A percentile compares a stretch with the other conserved stretches of the same genome.
These are phyloP conservation scores for Hassar affinis DNA, from an alignment of 2,113 vertebrate species.

Conservation along the genomic window DNA sequence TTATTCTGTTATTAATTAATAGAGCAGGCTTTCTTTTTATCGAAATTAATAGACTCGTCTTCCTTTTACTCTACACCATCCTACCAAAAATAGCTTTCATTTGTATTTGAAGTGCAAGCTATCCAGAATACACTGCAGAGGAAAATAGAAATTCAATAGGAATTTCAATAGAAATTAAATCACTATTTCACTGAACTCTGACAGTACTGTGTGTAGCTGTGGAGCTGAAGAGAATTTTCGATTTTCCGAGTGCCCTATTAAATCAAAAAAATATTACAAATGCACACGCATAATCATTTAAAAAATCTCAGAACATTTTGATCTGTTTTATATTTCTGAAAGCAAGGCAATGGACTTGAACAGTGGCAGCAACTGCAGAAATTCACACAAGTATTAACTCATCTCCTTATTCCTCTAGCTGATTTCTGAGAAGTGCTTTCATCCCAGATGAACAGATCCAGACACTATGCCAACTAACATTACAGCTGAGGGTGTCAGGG, in stretches of 20 bases:
- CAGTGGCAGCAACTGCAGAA: background rate
- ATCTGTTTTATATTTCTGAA: slow-evolving; percentile 14
- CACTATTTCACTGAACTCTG: background rate
- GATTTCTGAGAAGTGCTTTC: slow-evolving; percentile 22
- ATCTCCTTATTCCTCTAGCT: slow-evolving; percentile 14
- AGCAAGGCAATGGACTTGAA: slow-evolving; percentile 5
- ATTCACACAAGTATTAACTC: slow-evolving; percentile 1
- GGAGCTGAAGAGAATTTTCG: background rate
- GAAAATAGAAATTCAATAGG: background rate
- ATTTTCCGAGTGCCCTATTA: background rate
- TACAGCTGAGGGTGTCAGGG: slow-evolving; percentile 7
- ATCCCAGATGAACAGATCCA: slow-evolving; percentile 30
- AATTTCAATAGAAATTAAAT: background rate
- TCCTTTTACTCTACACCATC: slow-evolving; percentile 30
- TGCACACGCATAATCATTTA: background rate
- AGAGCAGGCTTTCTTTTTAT: slow-evolving; percentile 28
- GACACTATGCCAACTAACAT: slow-evolving; percentile 22
- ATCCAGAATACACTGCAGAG: slow-evolving; percentile 1
- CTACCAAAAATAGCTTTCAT: slow-evolving; percentile 37
- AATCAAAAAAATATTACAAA: background rate
- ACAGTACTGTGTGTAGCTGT: background rate
- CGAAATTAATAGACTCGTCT: slow-evolving; percentile 39
- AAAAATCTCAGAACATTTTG: background rate
- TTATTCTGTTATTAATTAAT: slow-evolving; percentile 54
- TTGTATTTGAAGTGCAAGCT: background rate